Conservation (phyloP, 2,888 invertebrate genomes). For the Heliconius erato region DNA sequence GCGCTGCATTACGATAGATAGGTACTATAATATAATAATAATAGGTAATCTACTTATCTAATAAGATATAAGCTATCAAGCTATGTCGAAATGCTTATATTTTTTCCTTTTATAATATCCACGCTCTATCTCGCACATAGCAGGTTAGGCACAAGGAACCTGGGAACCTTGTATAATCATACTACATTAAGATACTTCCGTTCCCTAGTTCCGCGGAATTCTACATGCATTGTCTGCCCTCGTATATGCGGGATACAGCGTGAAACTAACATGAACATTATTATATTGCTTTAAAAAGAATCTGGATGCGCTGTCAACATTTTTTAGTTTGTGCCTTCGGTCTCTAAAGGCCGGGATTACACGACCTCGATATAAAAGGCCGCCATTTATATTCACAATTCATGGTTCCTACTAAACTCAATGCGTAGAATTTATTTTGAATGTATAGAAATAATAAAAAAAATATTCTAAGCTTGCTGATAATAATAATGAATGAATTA, state of each 20-base stretch:
- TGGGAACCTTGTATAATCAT: no score
- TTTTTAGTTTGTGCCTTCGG: constrained; percentile 20
- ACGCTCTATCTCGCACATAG: no score
- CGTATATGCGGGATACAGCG: neutral
- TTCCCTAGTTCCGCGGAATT: no score
- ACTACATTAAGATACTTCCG: no score
- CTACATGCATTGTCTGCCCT: neutral
- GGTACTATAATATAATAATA: no score
- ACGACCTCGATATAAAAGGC: constrained; percentile 36
- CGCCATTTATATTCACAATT: constrained; percentile 43
- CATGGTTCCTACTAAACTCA: constrained; percentile 22
- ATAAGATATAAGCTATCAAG: no score
- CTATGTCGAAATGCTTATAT: no score
- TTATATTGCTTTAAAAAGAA: neutral
- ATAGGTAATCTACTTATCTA: no score
- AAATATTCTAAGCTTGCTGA: neutral
- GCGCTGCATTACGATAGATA: no score
- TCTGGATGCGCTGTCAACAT: constrained; percentile 8
- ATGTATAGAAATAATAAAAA: neutral
- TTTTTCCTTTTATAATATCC: no score
- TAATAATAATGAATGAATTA: neutral
- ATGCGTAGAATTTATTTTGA: constrained; percentile 23
- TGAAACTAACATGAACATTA: neutral
- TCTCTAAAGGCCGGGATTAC: constrained; percentile 30
- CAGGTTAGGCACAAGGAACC: no score